Evolutionary conservation across 2,797 vertebrate genomes (phyloP).

Genomic region (Denticeps clupeoides): DNA sequence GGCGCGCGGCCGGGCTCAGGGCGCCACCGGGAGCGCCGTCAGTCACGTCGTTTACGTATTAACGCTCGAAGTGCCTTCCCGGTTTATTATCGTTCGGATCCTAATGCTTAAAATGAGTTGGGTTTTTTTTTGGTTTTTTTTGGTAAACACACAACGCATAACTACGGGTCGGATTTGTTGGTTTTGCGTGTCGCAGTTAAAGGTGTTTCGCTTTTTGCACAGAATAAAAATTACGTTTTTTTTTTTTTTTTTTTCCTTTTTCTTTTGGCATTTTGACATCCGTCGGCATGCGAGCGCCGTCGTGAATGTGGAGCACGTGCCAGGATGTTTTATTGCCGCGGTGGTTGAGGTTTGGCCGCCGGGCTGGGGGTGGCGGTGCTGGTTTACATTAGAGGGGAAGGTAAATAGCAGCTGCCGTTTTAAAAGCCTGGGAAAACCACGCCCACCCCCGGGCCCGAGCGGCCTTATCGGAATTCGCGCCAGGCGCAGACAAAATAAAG

Average conservation of each 20-base stretch:
- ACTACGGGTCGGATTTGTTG: too few relatives aligned
- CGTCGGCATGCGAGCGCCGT: constrained; percentile 54
- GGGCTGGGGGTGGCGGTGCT: constrained; percentile 63
- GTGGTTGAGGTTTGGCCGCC: constrained; percentile 71
- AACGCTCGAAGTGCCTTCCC: constrained; percentile 58
- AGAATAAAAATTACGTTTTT: too few relatives aligned
- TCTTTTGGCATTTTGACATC: constrained; percentile 64
- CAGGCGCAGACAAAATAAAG: too few relatives aligned
- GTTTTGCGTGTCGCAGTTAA: too few relatives aligned
- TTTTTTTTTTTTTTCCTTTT: too few relatives aligned
- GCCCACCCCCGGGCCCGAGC: constrained; percentile 69
- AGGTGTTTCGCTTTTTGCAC: too few relatives aligned
- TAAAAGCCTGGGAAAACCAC: constrained; percentile 93
- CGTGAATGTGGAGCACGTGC: constrained; percentile 83
- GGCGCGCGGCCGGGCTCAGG: constrained; percentile 69
- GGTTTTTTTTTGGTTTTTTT: too few relatives aligned
- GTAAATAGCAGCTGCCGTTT: constrained; percentile 89
- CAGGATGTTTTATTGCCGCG: constrained; percentile 86
- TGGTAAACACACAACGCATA: too few relatives aligned
- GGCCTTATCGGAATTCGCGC: constrained; percentile 67
- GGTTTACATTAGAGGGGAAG: constrained; percentile 83
- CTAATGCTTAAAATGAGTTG: too few relatives aligned
- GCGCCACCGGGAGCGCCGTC: constrained; percentile 70
- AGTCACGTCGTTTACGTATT: constrained; percentile 70
- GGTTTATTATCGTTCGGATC: too few relatives aligned